phyloP scores from a whole-genome alignment of 2,888 invertebrate genomes.

The Heliconius erato region DNA sequence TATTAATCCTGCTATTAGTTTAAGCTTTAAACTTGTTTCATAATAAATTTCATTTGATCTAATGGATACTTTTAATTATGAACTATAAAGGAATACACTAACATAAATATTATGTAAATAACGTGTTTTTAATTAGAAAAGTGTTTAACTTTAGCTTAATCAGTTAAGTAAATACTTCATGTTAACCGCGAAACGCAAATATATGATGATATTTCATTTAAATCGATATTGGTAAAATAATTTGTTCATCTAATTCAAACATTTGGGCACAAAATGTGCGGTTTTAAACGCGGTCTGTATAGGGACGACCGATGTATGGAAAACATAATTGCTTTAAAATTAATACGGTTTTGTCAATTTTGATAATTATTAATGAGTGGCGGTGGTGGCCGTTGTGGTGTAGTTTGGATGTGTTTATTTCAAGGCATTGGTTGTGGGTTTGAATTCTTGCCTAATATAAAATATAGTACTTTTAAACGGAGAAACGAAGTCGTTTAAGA shows the following conservation, averaged over 20 bases:
- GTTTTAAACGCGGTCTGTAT: constrained; percentile 21
- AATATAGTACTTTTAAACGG: neutral
- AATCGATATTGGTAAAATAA: constrained; percentile 25
- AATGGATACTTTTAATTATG: constrained; percentile 30
- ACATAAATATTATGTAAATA: constrained; percentile 10
- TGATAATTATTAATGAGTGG: constrained; percentile 17
- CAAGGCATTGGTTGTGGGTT: too few relatives aligned
- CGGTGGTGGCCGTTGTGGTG: neutral
- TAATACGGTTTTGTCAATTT: constrained; percentile 22
- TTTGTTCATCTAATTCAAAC: constrained; percentile 28
- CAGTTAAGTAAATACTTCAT: constrained; percentile 14
- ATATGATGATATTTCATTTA: constrained; percentile 14
- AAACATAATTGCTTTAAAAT: constrained; percentile 26
- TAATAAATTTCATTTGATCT: constrained; percentile 27
- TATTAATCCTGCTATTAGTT: constrained; percentile 35
- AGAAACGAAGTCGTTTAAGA: neutral
- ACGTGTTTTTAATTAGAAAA: constrained; percentile 20
- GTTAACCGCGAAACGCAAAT: neutral
- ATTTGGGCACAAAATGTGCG: constrained; percentile 13
- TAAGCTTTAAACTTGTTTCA: constrained; percentile 38
- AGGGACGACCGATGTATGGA: constrained; percentile 6
- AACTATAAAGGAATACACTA: constrained; percentile 8
- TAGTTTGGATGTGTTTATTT: neutral
- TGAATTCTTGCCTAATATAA: neutral
- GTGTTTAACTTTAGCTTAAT: constrained; percentile 13